Base-by-base conservation (phyloP, 2,888 invertebrate genomes). In the Lobophora halterata region DNA sequence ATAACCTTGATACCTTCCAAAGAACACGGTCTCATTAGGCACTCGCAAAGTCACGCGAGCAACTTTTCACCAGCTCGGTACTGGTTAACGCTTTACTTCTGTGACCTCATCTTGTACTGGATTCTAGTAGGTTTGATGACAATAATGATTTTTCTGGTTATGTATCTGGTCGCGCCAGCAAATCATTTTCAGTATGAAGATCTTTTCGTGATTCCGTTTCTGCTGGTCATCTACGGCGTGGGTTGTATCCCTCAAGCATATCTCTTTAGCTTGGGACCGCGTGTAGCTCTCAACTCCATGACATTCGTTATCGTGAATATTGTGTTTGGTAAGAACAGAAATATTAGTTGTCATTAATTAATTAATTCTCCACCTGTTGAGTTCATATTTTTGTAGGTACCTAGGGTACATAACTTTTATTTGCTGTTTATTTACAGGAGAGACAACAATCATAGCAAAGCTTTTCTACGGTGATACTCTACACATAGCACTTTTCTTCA, bases 241-340 rank as follows among this genome's bases (percentile, higher is more conserved):
- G 74, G 71, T 0, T 75, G 77, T 40, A 62, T 82, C n/a, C 85
- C 85, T 0, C 83, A 79, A 49, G 83, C 80, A 0, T 86, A 85
- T 42, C 56, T 85, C 9, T 82, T 86, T 47, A 82, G 85, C 29
- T 56, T 82, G 24, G 77, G 85, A 0, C 69, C 71, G 0, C 64
- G 65, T 2, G 54, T 67, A 1, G 61, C 76, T 1, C 65, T 86
- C 5, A 86, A 85, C 35, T 60, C 71, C 0, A 77, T 81, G 72
- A 67, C 66, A 2, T 80, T 72, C 41, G 47, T 80, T 12, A 77
- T 83, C 24, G 55, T 78, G 7, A 83, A 79, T 41, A 52, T 81
- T 10, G 60, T 85, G 5, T 79, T 82, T 36, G 79, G 85, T 82
- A 52, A 70, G 70, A 44, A 3, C 14, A 8, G 8, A 9, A n/a